These are phyloP conservation scores for Caracal caracal DNA, from an alignment of 2,113 vertebrate genomes.

Conservation along the genomic window DNA sequence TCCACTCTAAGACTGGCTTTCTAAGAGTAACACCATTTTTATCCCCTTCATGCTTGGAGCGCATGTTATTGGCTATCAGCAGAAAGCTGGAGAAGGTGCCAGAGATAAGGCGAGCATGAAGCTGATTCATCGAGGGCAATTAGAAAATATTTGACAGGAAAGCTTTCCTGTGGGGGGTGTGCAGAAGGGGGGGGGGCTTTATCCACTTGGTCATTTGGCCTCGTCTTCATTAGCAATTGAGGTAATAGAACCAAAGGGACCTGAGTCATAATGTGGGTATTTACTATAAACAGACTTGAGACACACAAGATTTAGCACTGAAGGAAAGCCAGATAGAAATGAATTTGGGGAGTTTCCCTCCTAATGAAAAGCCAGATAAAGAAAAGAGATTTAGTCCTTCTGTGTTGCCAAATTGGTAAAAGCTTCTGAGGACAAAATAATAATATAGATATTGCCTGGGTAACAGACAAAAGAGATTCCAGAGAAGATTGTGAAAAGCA, in stretches of 20 bases:
- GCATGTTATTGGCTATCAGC: slow-evolving; percentile 43
- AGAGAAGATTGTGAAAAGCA: slow-evolving; percentile 77
- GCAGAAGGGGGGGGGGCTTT: not conserved
- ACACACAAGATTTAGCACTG: slow-evolving; percentile 28
- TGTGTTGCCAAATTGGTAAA: slow-evolving; percentile 77
- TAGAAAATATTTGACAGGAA: slow-evolving; percentile 38
- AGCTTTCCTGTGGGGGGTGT: not conserved
- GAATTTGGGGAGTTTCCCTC: slow-evolving; percentile 58
- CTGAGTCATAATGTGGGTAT: slow-evolving; percentile 53
- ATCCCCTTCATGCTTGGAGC: slow-evolving; percentile 35
- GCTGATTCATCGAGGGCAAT: slow-evolving; percentile 61
- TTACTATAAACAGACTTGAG: slow-evolving; percentile 67
- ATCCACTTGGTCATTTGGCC: slow-evolving; percentile 33
- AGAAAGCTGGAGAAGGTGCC: slow-evolving; percentile 58
- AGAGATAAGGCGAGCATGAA: slow-evolving; percentile 44
- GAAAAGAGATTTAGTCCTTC: slow-evolving; percentile 66
- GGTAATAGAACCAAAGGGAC: slow-evolving; percentile 34
- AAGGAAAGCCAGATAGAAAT: slow-evolving; percentile 52
- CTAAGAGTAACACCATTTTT: slow-evolving; percentile 50
- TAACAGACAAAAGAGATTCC: slow-evolving; percentile 76
- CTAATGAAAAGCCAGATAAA: slow-evolving; percentile 72
- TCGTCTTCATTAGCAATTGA: slow-evolving; percentile 54
- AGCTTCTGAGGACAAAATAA: slow-evolving; percentile 76
- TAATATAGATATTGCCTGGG: slow-evolving; percentile 71
- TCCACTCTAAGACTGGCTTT: slow-evolving; percentile 40